Evolutionary conservation across 2,888 invertebrate genomes (phyloP).

Genomic region (Gerris lacustris): DNA sequence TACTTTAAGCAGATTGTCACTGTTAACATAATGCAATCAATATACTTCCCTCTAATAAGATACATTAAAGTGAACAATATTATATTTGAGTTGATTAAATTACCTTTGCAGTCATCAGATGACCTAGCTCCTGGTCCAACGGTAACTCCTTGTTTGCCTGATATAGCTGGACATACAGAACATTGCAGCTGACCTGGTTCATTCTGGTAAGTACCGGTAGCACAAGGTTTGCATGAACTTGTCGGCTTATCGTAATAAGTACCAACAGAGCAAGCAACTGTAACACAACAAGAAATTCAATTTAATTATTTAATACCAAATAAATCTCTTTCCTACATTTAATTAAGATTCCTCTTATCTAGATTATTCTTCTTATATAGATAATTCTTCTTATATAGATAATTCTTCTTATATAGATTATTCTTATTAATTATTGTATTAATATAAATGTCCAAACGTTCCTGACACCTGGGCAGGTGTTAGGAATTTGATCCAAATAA

Average conservation of each 20-base stretch:
- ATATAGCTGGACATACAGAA: constrained; percentile 76
- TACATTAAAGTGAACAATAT: no score
- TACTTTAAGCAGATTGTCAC: no score
- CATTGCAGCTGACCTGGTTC: constrained; percentile 83
- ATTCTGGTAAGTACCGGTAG: constrained; percentile 84
- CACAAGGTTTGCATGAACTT: constrained; percentile 69
- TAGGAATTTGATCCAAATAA: no score
- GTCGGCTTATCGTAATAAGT: constrained; percentile 67
- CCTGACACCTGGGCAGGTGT: no score
- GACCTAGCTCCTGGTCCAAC: constrained; percentile 75
- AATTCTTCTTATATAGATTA: no score
- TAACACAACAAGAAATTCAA: constrained; percentile 23
- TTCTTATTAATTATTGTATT: no score
- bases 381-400: no score
- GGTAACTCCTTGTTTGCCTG: constrained; percentile 80
- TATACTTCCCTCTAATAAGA: no score
- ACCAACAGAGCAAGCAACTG: constrained; percentile 83
- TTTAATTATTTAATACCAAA: background rate
- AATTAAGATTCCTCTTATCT: background rate
- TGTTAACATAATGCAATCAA: no score
- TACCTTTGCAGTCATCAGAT: constrained; percentile 76
- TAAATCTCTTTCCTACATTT: background rate
- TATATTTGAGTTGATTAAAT: constrained; percentile 2
- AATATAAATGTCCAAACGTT: no score
- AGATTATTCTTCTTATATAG: no score